phyloP scores from a whole-genome alignment of 2,113 vertebrate species.

The Blennius ocellaris region DNA sequence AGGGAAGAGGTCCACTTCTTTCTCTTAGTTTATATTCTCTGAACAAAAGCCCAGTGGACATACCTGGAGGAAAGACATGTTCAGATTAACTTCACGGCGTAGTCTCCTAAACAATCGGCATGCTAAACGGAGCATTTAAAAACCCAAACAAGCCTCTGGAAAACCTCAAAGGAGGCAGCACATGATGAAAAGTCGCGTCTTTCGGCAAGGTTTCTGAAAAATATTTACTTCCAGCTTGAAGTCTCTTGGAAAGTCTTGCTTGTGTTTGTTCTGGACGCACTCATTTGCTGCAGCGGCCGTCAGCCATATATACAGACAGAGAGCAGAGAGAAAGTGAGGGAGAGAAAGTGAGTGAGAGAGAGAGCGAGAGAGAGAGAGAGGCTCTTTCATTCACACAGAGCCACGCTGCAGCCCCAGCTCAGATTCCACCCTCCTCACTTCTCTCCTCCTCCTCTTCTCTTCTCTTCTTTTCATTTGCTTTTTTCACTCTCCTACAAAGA shows the following conservation, averaged over 20 bases:
- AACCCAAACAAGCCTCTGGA: slow-evolving; percentile 3
- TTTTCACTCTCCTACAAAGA: slow-evolving; percentile 65
- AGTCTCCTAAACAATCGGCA: background rate
- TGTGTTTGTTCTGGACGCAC: slow-evolving; percentile 68
- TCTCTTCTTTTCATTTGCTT: slow-evolving; percentile 60
- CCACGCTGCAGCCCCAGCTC: slow-evolving; percentile 73
- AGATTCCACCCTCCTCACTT: slow-evolving; percentile 67
- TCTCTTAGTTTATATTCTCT: slow-evolving; percentile 3
- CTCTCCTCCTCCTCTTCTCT: slow-evolving; percentile 52
- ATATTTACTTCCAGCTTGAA: slow-evolving; percentile 59
- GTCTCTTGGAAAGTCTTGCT: slow-evolving; percentile 21
- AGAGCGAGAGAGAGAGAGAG: slow-evolving; percentile 60
- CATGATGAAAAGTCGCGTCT: slow-evolving; percentile 34
- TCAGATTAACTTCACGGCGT: slow-evolving; percentile 5
- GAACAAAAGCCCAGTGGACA: slow-evolving; percentile 19
- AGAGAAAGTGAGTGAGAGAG: slow-evolving; percentile 26
- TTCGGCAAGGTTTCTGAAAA: slow-evolving; percentile 31
- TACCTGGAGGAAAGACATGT: slow-evolving; percentile 12
- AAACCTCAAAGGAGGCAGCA: slow-evolving; percentile 4
- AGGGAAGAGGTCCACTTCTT: slow-evolving; percentile 15
- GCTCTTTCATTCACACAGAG: slow-evolving; percentile 81
- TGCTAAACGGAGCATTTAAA: background rate
- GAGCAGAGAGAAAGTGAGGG: slow-evolving; percentile 1
- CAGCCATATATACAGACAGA: slow-evolving; percentile 40
- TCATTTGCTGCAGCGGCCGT: slow-evolving; percentile 41